Base-by-base conservation (phyloP, 2,888 invertebrate genomes). In the Lordiphosa fenestrarum region DNA sequence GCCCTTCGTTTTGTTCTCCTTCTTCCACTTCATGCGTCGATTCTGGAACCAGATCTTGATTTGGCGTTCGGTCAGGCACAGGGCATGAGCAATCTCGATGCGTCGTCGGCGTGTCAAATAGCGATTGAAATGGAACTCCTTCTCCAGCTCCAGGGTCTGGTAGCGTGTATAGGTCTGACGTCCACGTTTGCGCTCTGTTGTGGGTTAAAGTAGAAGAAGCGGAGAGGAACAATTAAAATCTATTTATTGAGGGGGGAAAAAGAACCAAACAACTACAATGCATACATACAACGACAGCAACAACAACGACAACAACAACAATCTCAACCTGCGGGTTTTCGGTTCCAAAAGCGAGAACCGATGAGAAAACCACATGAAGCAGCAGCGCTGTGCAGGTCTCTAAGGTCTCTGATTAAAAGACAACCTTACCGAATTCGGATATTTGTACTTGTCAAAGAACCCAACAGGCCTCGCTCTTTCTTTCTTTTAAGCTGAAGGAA, bases 21-120 rank as follows among this genome's bases (percentile, higher is more conserved):
- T 98, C 94, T 98, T 98, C 97, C 97, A 97, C 91, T 98, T 98
- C 98, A 98, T 98, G 90, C 98, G 94, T 78, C 98, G 93, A 91
- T 98, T 98, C 91, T 98, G 98, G 93, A 98, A 97, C 97, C 97
- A 97, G 90, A 97, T 97, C 92, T 97, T 97, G 91, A 97, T 98
- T 92, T 98, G 98, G 87, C 98, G 92, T 91, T 98, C 98, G 77
- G 98, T 97, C 88, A 98, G 93, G 90, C 97, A 97, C 78, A 98
- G 94, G 85, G 97, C 95, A 91, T 98, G 98, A 80, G 98, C 98
- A 88, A 98, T 98, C 91, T 98, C 98, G 90, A 98, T 97, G 89
- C 98, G 93, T 91, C 98, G 93, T 91, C 98, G 93, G 90, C 98
- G 93, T 89, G 98, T 98, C 91, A 98, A 93, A 92, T 98, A 98